Evolutionary conservation across 2,113 vertebrate species (phyloP).

Genomic region (Paradoxurus hermaphroditus): DNA sequence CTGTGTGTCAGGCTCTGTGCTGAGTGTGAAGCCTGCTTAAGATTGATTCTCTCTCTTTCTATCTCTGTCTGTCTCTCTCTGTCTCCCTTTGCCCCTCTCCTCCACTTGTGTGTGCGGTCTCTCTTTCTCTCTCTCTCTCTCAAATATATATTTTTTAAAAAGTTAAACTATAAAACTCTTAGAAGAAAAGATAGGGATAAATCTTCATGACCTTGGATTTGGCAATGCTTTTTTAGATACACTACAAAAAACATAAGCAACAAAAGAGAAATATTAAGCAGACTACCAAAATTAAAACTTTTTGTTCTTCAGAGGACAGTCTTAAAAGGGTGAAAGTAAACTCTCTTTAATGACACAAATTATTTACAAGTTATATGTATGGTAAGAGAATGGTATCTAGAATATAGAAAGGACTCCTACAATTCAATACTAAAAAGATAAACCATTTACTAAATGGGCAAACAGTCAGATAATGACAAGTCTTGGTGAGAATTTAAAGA

Average conservation of each 20-base stretch:
- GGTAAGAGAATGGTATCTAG: background rate
- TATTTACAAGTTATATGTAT: background rate
- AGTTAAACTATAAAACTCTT: background rate
- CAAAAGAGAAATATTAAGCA: background rate
- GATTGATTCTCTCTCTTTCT: too few species aligned
- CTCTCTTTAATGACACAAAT: background rate
- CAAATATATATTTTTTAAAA: background rate
- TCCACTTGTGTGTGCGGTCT: too few species aligned
- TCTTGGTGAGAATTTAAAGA: background rate
- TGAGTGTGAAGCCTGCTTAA: too few species aligned
- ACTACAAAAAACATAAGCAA: background rate
- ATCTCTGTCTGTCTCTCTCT: too few species aligned
- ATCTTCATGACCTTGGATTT: background rate
- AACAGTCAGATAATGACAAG: background rate
- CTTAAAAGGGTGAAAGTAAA: background rate
- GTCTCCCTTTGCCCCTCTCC: too few species aligned
- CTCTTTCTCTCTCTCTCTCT: too few species aligned
- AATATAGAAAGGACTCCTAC: background rate
- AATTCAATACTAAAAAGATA: background rate
- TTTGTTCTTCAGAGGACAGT: background rate
- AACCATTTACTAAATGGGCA: background rate
- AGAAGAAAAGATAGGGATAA: background rate
- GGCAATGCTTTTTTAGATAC: background rate
- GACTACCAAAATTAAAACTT: background rate
- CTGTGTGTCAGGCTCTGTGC: too few species aligned